Evolutionary conservation across 2,888 invertebrate genomes (phyloP).

Genomic region (Limnephilus marmoratus): DNA sequence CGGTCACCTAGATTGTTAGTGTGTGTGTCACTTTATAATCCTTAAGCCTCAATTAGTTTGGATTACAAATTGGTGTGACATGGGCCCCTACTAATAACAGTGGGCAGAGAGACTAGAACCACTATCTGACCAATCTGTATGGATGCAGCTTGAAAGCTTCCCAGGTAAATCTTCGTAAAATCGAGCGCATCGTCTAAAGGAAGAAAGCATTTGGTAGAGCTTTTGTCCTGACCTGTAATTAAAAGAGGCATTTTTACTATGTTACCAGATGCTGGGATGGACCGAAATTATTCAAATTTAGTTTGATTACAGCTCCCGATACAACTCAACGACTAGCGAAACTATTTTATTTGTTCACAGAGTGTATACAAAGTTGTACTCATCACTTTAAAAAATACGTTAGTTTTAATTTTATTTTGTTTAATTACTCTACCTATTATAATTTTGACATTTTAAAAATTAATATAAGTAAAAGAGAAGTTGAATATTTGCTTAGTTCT

Average conservation of each 20-base stretch:
- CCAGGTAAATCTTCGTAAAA: background rate
- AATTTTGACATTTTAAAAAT: too few relatives aligned
- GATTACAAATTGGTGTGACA: slow-evolving; percentile 66
- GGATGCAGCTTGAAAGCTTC: background rate
- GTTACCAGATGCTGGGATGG: background rate
- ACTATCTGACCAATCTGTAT: background rate
- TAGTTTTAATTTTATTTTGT: too few relatives aligned
- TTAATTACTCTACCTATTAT: too few relatives aligned
- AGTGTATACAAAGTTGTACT: slow-evolving; percentile 27
- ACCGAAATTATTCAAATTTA: slow-evolving; percentile 31
- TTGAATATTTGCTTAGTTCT: too few relatives aligned
- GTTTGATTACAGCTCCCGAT: slow-evolving; percentile 40
- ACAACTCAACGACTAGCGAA: slow-evolving; percentile 44
- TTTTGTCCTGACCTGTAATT: background rate
- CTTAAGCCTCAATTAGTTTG: slow-evolving; percentile 64
- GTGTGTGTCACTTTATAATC: slow-evolving; percentile 59
- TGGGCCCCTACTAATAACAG: slow-evolving; percentile 56
- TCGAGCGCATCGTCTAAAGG: background rate
- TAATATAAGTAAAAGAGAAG: too few relatives aligned
- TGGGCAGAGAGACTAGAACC: slow-evolving; percentile 46
- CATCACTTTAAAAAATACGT: too few relatives aligned
- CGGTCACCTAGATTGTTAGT: slow-evolving; percentile 40
- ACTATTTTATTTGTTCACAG: slow-evolving; percentile 23
- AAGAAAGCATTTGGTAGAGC: background rate
- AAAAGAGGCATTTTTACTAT: background rate